phyloP scores from a whole-genome alignment of 2,888 invertebrate genomes.

The Chironomus tentans region DNA sequence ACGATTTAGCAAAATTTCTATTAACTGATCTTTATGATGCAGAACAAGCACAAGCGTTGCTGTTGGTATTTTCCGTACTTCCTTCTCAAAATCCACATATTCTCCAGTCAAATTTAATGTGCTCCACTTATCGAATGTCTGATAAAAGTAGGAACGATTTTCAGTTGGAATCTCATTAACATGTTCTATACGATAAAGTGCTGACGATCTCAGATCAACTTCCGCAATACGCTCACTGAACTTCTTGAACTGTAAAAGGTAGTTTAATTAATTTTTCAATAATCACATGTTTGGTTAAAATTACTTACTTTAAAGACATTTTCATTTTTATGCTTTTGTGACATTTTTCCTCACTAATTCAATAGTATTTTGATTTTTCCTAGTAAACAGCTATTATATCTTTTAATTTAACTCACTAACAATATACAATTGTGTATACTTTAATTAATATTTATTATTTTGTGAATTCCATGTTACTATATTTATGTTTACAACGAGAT shows the following conservation, averaged over 20 bases:
- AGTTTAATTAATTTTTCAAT: background rate
- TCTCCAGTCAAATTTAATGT: conserved; percentile 78
- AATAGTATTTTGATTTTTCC: background rate
- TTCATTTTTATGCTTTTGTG: conserved; percentile 19
- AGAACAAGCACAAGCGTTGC: conserved; percentile 73
- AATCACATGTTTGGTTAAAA: background rate
- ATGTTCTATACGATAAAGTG: conserved; percentile 75
- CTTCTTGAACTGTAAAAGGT: conserved; percentile 61
- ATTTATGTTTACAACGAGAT: background rate
- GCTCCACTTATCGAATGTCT: conserved; percentile 80
- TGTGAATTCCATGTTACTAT: background rate
- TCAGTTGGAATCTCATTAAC: conserved; percentile 57
- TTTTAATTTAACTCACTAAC: background rate
- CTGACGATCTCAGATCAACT: conserved; percentile 71
- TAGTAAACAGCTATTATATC: background rate
- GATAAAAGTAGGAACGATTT: conserved; percentile 69
- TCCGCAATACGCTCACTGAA: conserved; percentile 80
- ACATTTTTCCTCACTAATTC: background rate
- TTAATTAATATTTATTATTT: background rate
- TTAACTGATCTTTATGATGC: conserved; percentile 66
- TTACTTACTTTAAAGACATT: conserved; percentile 18
- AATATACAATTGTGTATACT: background rate
- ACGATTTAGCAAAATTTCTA: conserved; percentile 62
- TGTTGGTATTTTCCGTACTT: conserved; percentile 58
- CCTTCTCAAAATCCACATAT: conserved; percentile 65